Base-by-base conservation (phyloP, 2,113 vertebrate species). In the Corythaixoides concolor region DNA sequence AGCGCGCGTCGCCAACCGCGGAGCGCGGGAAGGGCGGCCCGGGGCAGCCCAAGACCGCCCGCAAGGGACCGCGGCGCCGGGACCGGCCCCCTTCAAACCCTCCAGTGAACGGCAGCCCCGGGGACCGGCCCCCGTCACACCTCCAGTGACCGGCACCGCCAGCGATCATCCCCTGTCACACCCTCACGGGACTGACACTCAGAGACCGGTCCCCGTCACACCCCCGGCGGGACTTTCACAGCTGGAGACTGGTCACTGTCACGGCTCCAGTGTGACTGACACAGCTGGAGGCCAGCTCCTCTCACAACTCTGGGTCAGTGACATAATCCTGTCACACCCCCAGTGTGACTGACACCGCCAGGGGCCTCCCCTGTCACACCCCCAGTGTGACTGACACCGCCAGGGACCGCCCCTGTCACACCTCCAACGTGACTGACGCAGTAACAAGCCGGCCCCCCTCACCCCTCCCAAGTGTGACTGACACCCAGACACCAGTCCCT, bases 41-140 rank as follows among this genome's bases (percentile, higher is more conserved):
- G 32, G 9, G 7, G 28, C 11, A 17, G 27, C 32, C 3, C 45
- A 4, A 56, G 15, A 28, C 28, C 7, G 6, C 8, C 12, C 7
- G 1, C 12, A 4, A 7, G 21, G 47, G 7, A 6, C 5, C 1
- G 53, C 14, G 6, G 33, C 7, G 4, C 11, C 14, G 37, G 4
- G 28, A 12, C 15, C 37, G 23, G 23, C 30, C 33, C 18, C 17
- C 12, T 21, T 5, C 37, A 7, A 30, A 24, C 7, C 7, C 4
- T 16, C 6, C 14, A 15, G 35, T 16, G 30, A 1, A 16, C 15
- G 43, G 6, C 32, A 32, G 35, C 4, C 12, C 3, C 27, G 23
- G 47, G 12, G 15, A 5, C 11, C 15, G 8, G 27, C 21, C n/a
- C 3, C 43, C 23, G 49, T 32, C 49, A 27, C 49, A 14, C 12